A percentile compares a stretch with the other conserved stretches of the same genome.
Conservation (phyloP, 1,140 invertebrate species). For the Homarus americanus region DNA sequence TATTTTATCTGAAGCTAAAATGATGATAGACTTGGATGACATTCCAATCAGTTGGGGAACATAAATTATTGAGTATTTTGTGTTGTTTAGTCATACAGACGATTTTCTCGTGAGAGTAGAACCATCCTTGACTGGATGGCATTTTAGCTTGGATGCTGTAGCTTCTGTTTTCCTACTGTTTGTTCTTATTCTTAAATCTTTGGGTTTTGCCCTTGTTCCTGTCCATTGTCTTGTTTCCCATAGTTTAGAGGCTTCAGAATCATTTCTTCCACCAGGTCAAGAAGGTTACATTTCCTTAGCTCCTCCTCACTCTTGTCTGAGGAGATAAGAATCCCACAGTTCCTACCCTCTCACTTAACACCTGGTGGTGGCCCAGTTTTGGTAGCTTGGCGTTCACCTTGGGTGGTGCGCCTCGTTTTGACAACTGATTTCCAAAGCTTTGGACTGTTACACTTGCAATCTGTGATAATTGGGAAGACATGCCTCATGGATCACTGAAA, state of each 20-base stretch:
- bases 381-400: slow-evolving; percentile 22
- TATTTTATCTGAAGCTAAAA: slow-evolving; percentile 28
- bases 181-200: not conserved
- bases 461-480: slow-evolving; percentile 52
- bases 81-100: slow-evolving; percentile 9
- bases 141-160: slow-evolving; percentile 8
- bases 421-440: slow-evolving; percentile 52
- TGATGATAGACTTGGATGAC: slow-evolving; percentile 17
- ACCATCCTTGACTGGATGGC: slow-evolving; percentile 1
- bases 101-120: slow-evolving; percentile 5
- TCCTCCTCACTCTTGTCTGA: not conserved
- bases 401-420: not conserved
- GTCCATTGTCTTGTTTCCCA: not conserved
- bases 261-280: slow-evolving; percentile 1
- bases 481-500: slow-evolving; percentile 16
- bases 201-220: not conserved
- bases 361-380: slow-evolving; percentile 22
- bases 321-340: slow-evolving; percentile 4
- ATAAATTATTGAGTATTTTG: not conserved
- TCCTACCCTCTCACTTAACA: slow-evolving; percentile 1
- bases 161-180: not conserved
- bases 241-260: slow-evolving; percentile 2
- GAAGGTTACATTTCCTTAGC: not conserved
- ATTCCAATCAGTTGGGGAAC: slow-evolving; percentile 28
- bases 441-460: slow-evolving; percentile 44